Conservation (phyloP, 1,140 invertebrate species). For the Harlomillsia oculata region DNA sequence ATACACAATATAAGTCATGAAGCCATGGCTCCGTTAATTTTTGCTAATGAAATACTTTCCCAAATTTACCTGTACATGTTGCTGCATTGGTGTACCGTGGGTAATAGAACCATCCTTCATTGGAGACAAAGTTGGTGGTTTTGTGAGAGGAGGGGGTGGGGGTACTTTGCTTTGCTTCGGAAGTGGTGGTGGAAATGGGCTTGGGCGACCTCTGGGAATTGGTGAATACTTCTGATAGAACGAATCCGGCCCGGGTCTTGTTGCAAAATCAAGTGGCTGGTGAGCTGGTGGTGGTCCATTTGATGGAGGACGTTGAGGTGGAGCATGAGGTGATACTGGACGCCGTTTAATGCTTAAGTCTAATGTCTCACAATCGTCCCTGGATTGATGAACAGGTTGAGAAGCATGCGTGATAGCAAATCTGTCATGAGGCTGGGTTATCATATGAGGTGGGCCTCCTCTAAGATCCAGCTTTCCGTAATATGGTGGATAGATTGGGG, state of each 20-base stretch:
- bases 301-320: constrained; percentile 22
- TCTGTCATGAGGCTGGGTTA: too few species aligned
- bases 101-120: constrained; percentile 37
- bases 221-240: constrained; percentile 22
- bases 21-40: too few species aligned
- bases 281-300: constrained; percentile 35
- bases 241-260: constrained; percentile 14
- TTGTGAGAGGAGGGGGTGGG: constrained; percentile 28
- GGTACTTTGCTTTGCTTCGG: constrained; percentile 26
- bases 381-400: constrained; percentile 1
- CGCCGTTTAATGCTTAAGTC: constrained; percentile 69
- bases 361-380: constrained; percentile 53
- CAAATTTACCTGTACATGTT: constrained; percentile 14
- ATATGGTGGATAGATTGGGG: constrained; percentile 16
- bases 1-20: too few species aligned
- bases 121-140: constrained; percentile 34
- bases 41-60: too few species aligned
- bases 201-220: not conserved
- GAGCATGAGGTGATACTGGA: constrained; percentile 17
- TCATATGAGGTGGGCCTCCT: constrained; percentile 17
- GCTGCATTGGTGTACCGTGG: constrained; percentile 15
- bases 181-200: constrained; percentile 20
- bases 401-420: constrained; percentile 1
- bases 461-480: constrained; percentile 21
- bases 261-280: constrained; percentile 28